A percentile compares a stretch with the other conserved stretches of the same genome.
These are phyloP conservation scores for Anomalospiza imberbis DNA, from an alignment of 2,797 vertebrate genomes.

Conservation along the genomic window DNA sequence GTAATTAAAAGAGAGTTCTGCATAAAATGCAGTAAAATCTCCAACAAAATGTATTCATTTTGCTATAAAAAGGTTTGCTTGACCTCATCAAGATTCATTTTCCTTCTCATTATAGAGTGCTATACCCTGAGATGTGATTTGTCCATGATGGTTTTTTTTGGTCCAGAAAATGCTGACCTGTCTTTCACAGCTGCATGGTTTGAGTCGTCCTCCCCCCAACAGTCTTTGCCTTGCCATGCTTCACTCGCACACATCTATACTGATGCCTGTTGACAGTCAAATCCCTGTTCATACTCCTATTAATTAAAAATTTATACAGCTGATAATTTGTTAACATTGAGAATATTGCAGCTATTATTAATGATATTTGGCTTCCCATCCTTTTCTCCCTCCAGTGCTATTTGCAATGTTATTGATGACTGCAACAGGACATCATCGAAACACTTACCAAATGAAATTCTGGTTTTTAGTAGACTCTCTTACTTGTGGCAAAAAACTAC, in stretches of 20 bases:
- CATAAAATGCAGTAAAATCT: not conserved
- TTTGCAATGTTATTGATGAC: conserved; percentile 52
- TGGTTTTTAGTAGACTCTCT: not conserved
- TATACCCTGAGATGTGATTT: conserved; percentile 16
- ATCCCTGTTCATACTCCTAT: conserved; percentile 54
- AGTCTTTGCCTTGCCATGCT: conserved; percentile 32
- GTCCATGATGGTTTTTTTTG: not conserved
- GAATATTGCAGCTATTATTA: conserved; percentile 62
- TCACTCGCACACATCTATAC: conserved; percentile 39
- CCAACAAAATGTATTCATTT: conserved; percentile 34
- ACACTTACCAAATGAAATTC: conserved; percentile 29
- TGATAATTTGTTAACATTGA: conserved; percentile 70
- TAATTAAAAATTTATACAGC: conserved; percentile 71
- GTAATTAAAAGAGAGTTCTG: conserved; percentile 47
- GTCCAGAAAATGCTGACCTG: conserved; percentile 48
- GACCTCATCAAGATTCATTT: not conserved
- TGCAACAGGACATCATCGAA: conserved; percentile 12
- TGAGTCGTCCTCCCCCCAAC: not conserved
- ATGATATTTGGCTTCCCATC: conserved; percentile 56
- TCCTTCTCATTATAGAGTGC: not conserved
- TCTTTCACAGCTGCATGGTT: conserved; percentile 41
- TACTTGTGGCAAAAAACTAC: not conserved
- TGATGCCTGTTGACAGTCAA: conserved; percentile 70
- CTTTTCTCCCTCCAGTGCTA: conserved; percentile 38
- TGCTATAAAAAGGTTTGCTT: not conserved